Percentiles rank a stretch among this genome's conserved stretches.
Evolutionary conservation across 1,140 invertebrate genomes (phyloP).

Genomic region (silkworm (Bombyx mori)): ASM3026992v2 NC_085114.1:1858501-1859000

Average conservation of each 20-base stretch:
- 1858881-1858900: slow-evolving; percentile 50
- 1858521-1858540: neutral
- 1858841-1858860: slow-evolving; percentile 79
- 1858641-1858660: slow-evolving; percentile 45
- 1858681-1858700: slow-evolving; percentile 75
- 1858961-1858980: slow-evolving; percentile 25
- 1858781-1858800: slow-evolving; percentile 68
- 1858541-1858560: neutral
- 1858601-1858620: slow-evolving; percentile 24
- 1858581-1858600: slow-evolving; percentile 22
- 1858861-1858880: slow-evolving; percentile 78
- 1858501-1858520: slow-evolving; percentile 1
- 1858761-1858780: slow-evolving; percentile 77
- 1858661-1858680: slow-evolving; percentile 75
- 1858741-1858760: slow-evolving; percentile 71
- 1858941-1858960: slow-evolving; percentile 81
- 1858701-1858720: slow-evolving; percentile 67
- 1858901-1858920: slow-evolving; percentile 69
- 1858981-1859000: slow-evolving; percentile 76
- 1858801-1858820: slow-evolving; percentile 39
- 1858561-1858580: slow-evolving; percentile 2
- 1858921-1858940: slow-evolving; percentile 75
- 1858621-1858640: slow-evolving; percentile 70
- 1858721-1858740: slow-evolving; percentile 70
- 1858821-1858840: slow-evolving; percentile 76